A percentile compares a stretch with the other conserved stretches of the same genome.
These are phyloP conservation scores for Ochropleura leucogaster DNA, from an alignment of 2,888 invertebrate species.

Conservation along the genomic window DNA sequence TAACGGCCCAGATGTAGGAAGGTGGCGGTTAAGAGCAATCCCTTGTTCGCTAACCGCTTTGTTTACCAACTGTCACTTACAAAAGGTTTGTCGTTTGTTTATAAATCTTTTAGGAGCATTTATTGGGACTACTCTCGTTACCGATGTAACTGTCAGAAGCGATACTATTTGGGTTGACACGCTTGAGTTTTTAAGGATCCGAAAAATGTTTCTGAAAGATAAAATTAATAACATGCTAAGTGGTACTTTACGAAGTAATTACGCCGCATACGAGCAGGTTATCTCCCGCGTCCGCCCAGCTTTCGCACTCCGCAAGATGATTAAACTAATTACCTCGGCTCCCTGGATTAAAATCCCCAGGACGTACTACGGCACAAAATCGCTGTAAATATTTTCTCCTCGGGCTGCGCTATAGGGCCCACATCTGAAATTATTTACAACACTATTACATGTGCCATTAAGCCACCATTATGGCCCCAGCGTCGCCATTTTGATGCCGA, in stretches of 20 bases:
- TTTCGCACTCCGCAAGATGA: conserved; percentile 50
- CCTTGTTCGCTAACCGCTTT: conserved; percentile 58
- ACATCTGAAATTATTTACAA: conserved; percentile 75
- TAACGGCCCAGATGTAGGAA: conserved; percentile 32
- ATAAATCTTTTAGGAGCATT: conserved; percentile 23
- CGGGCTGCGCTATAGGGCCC: conserved; percentile 39
- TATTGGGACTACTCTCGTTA: conserved; percentile 12
- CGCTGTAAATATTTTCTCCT: conserved; percentile 57
- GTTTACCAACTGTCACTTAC: conserved; percentile 59
- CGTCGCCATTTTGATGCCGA: conserved; percentile 78
- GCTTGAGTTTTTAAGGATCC: neutral
- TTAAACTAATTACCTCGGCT: conserved; percentile 63
- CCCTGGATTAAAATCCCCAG: conserved; percentile 47
- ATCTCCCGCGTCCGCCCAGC: conserved; percentile 20
- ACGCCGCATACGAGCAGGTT: conserved; percentile 15
- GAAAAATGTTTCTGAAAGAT: neutral
- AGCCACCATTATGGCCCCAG: conserved; percentile 71
- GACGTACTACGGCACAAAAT: conserved; percentile 39
- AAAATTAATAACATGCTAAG: conserved; percentile 13
- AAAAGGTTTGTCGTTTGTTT: conserved; percentile 15
- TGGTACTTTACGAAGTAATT: neutral
- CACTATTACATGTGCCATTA: conserved; percentile 82
- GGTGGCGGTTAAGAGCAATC: conserved; percentile 59
- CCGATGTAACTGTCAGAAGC: neutral
- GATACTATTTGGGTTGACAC: neutral